These are phyloP conservation scores for Etheostoma nigrum DNA, from an alignment of 2,797 vertebrate genomes.

Conservation along the genomic window DNA sequence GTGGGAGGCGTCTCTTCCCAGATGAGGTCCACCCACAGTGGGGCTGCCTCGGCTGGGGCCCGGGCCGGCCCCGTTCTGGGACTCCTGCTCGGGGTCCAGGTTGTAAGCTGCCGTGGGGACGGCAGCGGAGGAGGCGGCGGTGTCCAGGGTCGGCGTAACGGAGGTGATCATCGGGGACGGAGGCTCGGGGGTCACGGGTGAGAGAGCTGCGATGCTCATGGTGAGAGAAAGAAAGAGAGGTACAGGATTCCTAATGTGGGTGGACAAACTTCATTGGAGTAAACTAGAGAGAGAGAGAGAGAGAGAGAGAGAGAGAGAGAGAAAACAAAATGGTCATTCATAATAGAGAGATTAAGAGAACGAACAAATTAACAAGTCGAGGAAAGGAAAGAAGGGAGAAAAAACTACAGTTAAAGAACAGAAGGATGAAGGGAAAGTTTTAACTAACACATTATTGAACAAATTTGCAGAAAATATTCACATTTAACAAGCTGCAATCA, in stretches of 20 bases:
- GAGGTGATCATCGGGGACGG: constrained; percentile 92
- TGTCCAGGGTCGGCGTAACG: constrained; percentile 88
- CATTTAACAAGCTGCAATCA: too few relatives aligned
- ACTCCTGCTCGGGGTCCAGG: constrained; percentile 65
- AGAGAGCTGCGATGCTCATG: constrained; percentile 90
- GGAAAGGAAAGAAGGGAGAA: background rate
- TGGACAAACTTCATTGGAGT: constrained; percentile 73
- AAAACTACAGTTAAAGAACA: background rate
- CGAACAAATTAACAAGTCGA: background rate
- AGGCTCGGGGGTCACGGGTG: constrained; percentile 87
- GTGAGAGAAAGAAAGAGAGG: constrained; percentile 41
- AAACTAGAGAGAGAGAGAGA: constrained; percentile 72
- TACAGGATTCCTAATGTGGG: constrained; percentile 46
- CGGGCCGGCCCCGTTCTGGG: background rate
- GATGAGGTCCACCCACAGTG: constrained; percentile 16
- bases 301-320: constrained; percentile 14
- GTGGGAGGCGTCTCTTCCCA: constrained; percentile 73
- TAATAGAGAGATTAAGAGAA: background rate
- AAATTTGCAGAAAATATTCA: too few relatives aligned
- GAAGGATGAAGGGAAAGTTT: too few relatives aligned
- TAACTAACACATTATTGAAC: too few relatives aligned
- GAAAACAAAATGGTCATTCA: background rate
- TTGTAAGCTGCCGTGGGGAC: constrained; percentile 70
- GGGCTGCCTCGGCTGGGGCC: constrained; percentile 38
- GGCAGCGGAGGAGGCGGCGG: constrained; percentile 72